phyloP scores from a whole-genome alignment of 2,113 vertebrate species.

The Recurvirostra avosetta region DNA sequence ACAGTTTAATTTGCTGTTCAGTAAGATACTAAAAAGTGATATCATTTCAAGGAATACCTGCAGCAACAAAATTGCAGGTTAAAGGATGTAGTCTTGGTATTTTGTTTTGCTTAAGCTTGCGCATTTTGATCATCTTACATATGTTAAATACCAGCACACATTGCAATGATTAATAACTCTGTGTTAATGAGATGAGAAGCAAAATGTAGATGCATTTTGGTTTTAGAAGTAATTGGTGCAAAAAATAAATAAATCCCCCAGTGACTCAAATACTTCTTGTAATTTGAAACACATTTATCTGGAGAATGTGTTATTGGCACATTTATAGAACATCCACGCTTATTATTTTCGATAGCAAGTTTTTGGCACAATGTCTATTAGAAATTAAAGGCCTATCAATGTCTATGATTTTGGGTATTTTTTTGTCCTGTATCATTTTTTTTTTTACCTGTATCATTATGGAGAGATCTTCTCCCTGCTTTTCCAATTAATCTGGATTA shows the following conservation, averaged over 20 bases:
- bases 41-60: neutral
- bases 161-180: slow-evolving; percentile 37
- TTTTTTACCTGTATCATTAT: neutral
- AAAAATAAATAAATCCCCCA: slow-evolving; percentile 48
- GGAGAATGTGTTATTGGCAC: slow-evolving; percentile 50
- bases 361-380: slow-evolving; percentile 41
- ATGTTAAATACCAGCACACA: slow-evolving; percentile 23
- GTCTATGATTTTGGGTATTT: neutral
- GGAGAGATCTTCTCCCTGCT: neutral
- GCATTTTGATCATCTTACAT: slow-evolving; percentile 21
- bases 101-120: neutral
- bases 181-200: slow-evolving; percentile 62
- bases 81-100: neutral
- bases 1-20: neutral
- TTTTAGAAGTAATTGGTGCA: slow-evolving; percentile 60
- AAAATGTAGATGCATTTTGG: slow-evolving; percentile 58
- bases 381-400: neutral
- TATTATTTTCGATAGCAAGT: slow-evolving; percentile 46
- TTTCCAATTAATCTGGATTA: slow-evolving; percentile 5
- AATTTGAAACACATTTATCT: slow-evolving; percentile 52
- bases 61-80: neutral
- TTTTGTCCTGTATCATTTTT: neutral
- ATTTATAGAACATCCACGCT: slow-evolving; percentile 34
- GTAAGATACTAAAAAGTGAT: neutral
- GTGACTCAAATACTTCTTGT: slow-evolving; percentile 21